Evolutionary conservation across 1,140 invertebrate species (phyloP).

Genomic region (Sycophaga agraensis): DNA sequence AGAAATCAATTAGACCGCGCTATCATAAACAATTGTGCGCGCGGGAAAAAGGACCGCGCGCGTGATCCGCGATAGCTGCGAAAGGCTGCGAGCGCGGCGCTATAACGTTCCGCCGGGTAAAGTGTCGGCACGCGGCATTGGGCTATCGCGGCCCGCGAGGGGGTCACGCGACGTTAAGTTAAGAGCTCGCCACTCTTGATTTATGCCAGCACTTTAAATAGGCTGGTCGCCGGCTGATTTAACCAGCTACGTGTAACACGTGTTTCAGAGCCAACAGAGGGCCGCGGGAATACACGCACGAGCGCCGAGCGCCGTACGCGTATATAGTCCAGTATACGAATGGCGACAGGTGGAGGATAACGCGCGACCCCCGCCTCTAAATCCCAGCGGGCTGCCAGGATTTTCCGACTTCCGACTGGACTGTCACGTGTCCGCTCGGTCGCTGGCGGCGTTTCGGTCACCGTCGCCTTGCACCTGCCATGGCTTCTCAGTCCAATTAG

Average conservation of each 20-base stretch:
- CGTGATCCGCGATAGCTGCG: background rate
- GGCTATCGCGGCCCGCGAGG: constrained; percentile 31
- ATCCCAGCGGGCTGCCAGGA: too few species aligned
- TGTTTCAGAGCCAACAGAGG: too few species aligned
- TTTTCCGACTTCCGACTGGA: too few species aligned
- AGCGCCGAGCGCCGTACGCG: too few species aligned
- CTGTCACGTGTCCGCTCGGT: too few species aligned
- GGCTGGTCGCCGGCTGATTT: background rate
- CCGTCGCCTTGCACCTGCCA: too few species aligned
- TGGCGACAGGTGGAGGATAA: too few species aligned
- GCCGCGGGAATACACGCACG: too few species aligned
- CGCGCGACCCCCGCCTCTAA: too few species aligned
- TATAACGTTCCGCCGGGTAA: background rate
- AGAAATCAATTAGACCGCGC: constrained; percentile 6
- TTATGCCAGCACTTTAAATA: constrained; percentile 28
- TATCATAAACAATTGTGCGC: constrained; percentile 1
- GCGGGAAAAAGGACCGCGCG: background rate
- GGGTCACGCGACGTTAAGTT: constrained; percentile 29
- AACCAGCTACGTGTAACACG: background rate
- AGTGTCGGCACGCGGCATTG: constrained; percentile 4
- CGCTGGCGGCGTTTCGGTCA: too few species aligned
- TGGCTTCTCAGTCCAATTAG: too few species aligned
- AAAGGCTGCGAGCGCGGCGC: background rate
- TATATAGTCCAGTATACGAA: too few species aligned
- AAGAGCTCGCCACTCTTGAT: constrained; percentile 26